Evolutionary conservation across 92 coral and sea anemone species (phyloP).

Genomic region (Epizoanthus illoricatus): DNA sequence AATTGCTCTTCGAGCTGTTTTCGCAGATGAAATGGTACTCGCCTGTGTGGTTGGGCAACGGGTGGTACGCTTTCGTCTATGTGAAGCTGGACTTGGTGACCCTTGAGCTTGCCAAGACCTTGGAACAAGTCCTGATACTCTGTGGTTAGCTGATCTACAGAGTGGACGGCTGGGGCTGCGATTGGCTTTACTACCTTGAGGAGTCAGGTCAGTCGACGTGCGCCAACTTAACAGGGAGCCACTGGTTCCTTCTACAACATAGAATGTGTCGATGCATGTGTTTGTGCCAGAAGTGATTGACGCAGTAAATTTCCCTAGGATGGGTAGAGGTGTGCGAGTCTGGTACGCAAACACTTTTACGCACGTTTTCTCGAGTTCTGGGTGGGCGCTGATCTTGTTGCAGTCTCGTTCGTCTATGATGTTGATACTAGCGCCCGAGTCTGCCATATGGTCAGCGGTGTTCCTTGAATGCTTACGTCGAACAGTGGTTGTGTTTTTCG

Average conservation of each 20-base stretch:
- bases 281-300: background rate
- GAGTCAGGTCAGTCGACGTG: constrained; percentile 3
- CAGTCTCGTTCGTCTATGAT: background rate
- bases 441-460: background rate
- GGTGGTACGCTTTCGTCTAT: constrained; percentile 25
- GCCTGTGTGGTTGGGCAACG: constrained; percentile 30
- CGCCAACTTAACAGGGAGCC: constrained; percentile 22
- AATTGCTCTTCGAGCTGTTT: constrained; percentile 43
- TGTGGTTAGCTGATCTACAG: constrained; percentile 12
- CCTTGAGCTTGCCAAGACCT: constrained; percentile 35
- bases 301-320: constrained; percentile 18
- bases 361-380: background rate
- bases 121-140: constrained; percentile 16
- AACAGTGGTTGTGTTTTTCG: background rate
- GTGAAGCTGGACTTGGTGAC: constrained; percentile 33
- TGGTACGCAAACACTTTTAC: background rate
- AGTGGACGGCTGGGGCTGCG: background rate
- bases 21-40: constrained; percentile 38
- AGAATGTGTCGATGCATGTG: constrained; percentile 2
- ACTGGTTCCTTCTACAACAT: constrained; percentile 34
- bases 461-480: background rate
- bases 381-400: constrained; percentile 5
- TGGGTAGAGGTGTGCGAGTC: background rate
- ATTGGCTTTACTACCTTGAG: constrained; percentile 9
- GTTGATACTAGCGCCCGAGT: constrained; percentile 25